phyloP scores from a whole-genome alignment of 2,797 vertebrate species.

The Catamblyrhynchus diadema region DNA sequence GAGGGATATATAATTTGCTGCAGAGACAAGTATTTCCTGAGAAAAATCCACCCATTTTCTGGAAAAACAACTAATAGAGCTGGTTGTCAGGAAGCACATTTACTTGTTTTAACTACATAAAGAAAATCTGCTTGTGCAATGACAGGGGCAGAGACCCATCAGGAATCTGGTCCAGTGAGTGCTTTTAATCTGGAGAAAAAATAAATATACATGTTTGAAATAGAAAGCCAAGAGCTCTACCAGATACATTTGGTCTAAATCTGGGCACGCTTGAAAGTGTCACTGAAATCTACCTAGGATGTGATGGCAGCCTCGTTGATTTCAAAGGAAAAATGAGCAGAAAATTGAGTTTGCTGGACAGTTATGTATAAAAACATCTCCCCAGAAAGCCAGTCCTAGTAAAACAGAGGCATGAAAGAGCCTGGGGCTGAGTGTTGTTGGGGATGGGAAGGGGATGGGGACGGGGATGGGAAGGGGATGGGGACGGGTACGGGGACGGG shows the following conservation, averaged over 20 bases:
- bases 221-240: neutral
- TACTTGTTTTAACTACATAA: neutral
- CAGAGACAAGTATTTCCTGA: neutral
- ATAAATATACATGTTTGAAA: neutral
- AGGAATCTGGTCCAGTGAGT: neutral
- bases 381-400: neutral
- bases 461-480: too few relatives aligned
- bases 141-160: neutral
- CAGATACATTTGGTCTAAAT: neutral
- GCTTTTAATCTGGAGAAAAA: neutral
- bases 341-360: neutral
- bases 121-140: neutral
- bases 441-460: neutral
- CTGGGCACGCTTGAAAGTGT: neutral
- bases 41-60: neutral
- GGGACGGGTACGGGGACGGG: neutral
- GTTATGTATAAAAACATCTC: neutral
- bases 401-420: neutral
- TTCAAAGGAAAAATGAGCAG: conserved; percentile 16
- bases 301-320: neutral
- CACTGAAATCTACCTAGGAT: neutral
- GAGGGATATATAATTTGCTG: neutral
- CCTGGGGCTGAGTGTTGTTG: neutral
- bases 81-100: neutral
- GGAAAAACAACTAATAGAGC: neutral